Evolutionary conservation across 23 tunicate genomes (phyloP), one percentile per base, ranked within the genome.

Genomic region (Corella eumyota): DNA sequence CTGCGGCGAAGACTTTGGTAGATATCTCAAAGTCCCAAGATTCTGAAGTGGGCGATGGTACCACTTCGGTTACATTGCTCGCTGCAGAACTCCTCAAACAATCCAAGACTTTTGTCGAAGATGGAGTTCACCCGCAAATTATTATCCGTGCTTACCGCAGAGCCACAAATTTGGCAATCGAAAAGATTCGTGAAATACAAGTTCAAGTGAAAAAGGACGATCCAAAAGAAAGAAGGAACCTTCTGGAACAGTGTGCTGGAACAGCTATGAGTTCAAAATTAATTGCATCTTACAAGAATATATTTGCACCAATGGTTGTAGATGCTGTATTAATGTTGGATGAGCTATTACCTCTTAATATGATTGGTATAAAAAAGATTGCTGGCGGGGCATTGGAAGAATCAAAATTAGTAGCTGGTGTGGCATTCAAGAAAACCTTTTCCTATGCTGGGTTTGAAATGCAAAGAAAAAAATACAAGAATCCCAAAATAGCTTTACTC

Each of bases 401-500:
- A 40, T 76, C 93, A 5, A 83, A 83, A 26, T 73, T 92, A 11
- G 92, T 92, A 1, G 78, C 92, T 53, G 98, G 98, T 50, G 98
- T 90, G 32, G 97, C 97, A 24, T 90, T 90, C 73, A 92, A 83
- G 63, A 92, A 83, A 34, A 92, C 98, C 36, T 92, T 92, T 52
- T 81, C 92, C 4, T 92, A 92, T 51, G 98, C 98, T 61, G 98
- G 98, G 17, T 92, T 92, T 70, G 98, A 83, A 33, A 92, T 92
- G 98, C 98, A 92, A 50, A 82, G 69, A 2, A 92, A 92, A 62
- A 72, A 73, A 46, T 92, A 92, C 67, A 71, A 61, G 6, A 92
- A 92, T 34, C 98, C 98, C 36, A 77, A 81, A 61, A 92, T 92
- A 33, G 98, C 93, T 30, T 32, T 92, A 37, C 60, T 92, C 19